Base-by-base conservation (phyloP, 2,888 invertebrate species). In the Cephus sareptanus region DNA sequence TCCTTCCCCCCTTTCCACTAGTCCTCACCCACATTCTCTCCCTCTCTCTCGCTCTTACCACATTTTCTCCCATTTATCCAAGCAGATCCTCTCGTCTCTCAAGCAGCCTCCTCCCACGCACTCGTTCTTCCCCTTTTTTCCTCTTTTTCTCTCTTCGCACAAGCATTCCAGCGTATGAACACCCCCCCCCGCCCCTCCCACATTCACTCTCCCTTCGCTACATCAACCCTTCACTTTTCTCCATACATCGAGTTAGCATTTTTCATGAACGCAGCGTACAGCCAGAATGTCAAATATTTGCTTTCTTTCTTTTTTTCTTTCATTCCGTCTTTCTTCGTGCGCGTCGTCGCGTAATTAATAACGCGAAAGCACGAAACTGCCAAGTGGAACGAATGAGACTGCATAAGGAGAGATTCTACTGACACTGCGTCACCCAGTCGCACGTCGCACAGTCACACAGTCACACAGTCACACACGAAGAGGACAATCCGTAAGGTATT, bases 191-290 rank as follows among this genome's bases (percentile, higher is more conserved):
- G n/a, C n/a, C 1, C 6, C 15, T n/a, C n/a, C 2, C 30, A 77
- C 34, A 69, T 77, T 73, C 76, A 78, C 85, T 81, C 80, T 86
- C 83, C 81, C 82, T 79, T 80, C 83, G 81, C 83, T 77, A 69
- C 37, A n/a, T 34, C 74, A 13, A 30, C 35, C 71, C 34, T 74
- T 15, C 56, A 74, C 34, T 56, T 77, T 69, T 70, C 12, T 40
- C 31, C 74, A n/a, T 12, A 40, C 33, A 56, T 40, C 70, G 40
- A 75, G 56, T 30, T 56, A 23, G 71, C 78, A 78, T 76, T 78
- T 76, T 76, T 76, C 76, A 78, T 76, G 73, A 78, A 73, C 71
- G 30, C 71, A 70, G 30, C 30, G 83, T 76, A 83, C 71, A 77
- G 76, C 76, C 78, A 74, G 81, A 81, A 80, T 75, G 78, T 33